Percentiles rank a stretch among this genome's conserved stretches.
These are phyloP conservation scores for Yponomeuta malinellus DNA, from an alignment of 2,888 invertebrate genomes.

Conservation along the genomic window DNA sequence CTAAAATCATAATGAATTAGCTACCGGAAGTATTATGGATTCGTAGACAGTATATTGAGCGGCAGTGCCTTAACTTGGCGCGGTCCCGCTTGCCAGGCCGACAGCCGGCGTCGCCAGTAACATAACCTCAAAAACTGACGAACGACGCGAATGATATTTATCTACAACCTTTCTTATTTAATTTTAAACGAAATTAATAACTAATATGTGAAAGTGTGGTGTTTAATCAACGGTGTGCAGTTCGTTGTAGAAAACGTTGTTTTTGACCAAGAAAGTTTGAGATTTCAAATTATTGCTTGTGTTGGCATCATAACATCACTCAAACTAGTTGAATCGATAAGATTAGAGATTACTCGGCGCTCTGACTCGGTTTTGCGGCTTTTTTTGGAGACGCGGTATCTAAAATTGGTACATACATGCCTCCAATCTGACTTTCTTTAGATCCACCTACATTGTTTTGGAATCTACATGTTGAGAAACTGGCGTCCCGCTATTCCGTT, in stretches of 20 bases:
- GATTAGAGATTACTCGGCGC: constrained; percentile 9
- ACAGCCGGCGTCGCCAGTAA: constrained; percentile 68
- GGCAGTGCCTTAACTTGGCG: constrained; percentile 32
- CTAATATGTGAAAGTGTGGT: background rate
- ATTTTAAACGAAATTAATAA: background rate
- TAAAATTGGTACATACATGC: background rate
- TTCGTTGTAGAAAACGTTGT: background rate
- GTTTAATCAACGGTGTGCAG: background rate
- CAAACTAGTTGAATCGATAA: constrained; percentile 9
- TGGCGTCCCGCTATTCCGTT: background rate
- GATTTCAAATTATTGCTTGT: background rate
- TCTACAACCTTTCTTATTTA: constrained; percentile 25
- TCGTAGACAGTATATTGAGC: background rate
- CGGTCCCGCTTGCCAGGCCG: constrained; percentile 31
- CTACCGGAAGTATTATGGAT: background rate
- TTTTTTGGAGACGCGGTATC: background rate
- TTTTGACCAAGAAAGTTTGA: background rate
- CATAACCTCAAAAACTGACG: constrained; percentile 71
- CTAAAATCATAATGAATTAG: background rate
- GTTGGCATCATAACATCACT: background rate
- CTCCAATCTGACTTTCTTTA: background rate
- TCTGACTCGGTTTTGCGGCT: background rate
- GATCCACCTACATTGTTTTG: background rate
- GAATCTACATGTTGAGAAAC: background rate
- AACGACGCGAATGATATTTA: constrained; percentile 69